Evolutionary conservation across 2,797 vertebrate species (phyloP).

Genomic region (Spea hammondii): DNA sequence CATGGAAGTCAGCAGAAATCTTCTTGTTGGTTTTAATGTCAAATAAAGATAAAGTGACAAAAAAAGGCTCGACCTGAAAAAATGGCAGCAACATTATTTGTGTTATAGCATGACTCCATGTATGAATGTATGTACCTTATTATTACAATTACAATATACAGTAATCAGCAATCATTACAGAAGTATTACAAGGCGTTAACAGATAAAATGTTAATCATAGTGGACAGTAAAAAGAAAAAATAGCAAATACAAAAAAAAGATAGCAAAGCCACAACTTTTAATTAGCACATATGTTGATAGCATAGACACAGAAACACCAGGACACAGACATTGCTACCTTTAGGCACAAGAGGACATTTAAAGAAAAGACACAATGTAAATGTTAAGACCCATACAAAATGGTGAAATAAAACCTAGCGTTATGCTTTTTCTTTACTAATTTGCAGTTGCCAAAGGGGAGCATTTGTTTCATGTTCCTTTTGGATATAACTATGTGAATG

Average conservation of each 20-base stretch:
- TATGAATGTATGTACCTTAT: background rate
- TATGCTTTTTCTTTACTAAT: background rate
- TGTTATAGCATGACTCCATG: background rate
- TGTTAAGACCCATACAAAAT: background rate
- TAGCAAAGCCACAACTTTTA: background rate
- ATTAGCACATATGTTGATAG: no score
- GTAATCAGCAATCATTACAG: background rate
- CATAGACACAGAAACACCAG: no score
- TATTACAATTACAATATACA: background rate
- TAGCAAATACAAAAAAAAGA: background rate
- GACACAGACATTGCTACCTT: background rate
- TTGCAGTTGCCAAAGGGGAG: background rate
- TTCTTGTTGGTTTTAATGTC: constrained; percentile 90
- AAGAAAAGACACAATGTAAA: background rate
- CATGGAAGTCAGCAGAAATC: constrained; percentile 93
- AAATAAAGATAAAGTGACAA: constrained; percentile 87
- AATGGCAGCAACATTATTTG: background rate
- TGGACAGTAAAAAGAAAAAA: background rate
- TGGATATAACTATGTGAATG: background rate
- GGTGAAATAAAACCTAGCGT: background rate
- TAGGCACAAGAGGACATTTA: background rate
- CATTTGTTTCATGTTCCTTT: background rate
- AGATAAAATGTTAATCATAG: background rate
- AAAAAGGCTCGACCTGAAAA: constrained; percentile 92
- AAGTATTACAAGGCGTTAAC: background rate